Base-by-base conservation (phyloP, 2,797 vertebrate genomes). In the Lycodopsis pacificus region DNA sequence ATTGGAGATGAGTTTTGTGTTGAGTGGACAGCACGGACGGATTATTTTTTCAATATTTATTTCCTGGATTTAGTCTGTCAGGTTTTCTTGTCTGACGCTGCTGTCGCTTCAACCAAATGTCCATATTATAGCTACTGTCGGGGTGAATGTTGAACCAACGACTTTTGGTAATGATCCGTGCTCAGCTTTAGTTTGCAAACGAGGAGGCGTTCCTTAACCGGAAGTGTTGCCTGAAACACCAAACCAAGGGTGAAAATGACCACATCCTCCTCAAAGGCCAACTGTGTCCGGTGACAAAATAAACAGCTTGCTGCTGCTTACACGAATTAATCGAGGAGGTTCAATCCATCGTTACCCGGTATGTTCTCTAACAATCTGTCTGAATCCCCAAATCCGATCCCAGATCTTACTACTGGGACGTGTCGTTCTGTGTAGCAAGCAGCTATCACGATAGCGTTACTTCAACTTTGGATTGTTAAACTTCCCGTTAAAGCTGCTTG, bases 221-320 rank as follows among this genome's bases (percentile, higher is more conserved):
- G 42, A 85, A 22, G 53, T 69, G 48, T 17, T 27, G 27, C 82
- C 87, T 86, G 72, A 15, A 0, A 82, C n/a, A 8, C 17, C 0
- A 0, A 1, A 0, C 25, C 5, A 32, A 6, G 78, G 84, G 68
- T 0, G 17, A 3, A n/a, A 30, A 4, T 2, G 0, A 4, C 2
- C 2, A 0, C 1, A 0, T 10, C 0, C 1, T 10, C 1, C 0
- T 34, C n/a, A 42, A 15, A 62, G 1, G 77, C 85, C 86, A 93
- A 89, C 86, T n/a, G 75, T 84, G 27, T 91, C 89, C 89, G 88
- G 82, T 84, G 44, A 65, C 34, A 66, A 75, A 83, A 76, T 15
- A 81, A 79, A 62, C 74, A 51, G 34, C 20, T 40, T 32, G 25
- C 6, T 34, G 48, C 19, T 30, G 59, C 22, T 66, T 7, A n/a